phyloP scores from a whole-genome alignment of 2,888 invertebrate species.

The Frankliniella intonsa region DNA sequence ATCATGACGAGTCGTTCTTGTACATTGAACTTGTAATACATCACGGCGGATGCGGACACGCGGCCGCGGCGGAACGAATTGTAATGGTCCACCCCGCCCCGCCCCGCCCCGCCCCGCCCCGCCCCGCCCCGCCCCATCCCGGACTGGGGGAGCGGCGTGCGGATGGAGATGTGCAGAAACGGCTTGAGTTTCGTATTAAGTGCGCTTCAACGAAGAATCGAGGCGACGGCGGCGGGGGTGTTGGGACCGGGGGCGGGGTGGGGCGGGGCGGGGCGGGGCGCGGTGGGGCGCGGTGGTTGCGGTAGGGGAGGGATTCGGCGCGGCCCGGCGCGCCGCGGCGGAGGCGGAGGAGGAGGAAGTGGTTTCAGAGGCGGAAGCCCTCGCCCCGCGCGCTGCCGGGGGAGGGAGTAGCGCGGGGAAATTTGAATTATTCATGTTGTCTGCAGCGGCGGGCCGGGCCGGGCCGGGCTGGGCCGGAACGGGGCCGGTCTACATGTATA shows the following conservation, averaged over 20 bases:
- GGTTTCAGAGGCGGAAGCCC: not conserved
- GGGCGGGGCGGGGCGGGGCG: not conserved
- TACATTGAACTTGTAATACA: too few species aligned
- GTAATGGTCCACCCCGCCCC: not conserved
- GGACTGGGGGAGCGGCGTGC: not conserved
- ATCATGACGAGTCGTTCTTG: too few species aligned
- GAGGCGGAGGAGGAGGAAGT: not conserved
- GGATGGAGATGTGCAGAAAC: constrained; percentile 21
- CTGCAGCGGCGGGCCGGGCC: not conserved
- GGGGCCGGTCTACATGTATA: constrained; percentile 24
- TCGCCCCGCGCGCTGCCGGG: not conserved
- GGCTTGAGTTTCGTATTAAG: constrained; percentile 25
- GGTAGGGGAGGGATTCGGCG: not conserved
- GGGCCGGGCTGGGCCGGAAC: not conserved
- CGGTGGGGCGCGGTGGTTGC: not conserved
- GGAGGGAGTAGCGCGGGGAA: not conserved
- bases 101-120: not conserved
- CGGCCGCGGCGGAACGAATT: not conserved
- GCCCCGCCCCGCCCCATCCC: not conserved
- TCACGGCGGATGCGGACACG: too few species aligned
- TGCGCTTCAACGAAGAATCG: constrained; percentile 22
- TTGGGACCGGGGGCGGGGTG: not conserved
- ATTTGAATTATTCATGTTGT: constrained; percentile 27
- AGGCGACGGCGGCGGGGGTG: not conserved
- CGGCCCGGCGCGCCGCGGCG: not conserved